Percentiles rank a stretch among this genome's conserved stretches.
phyloP scores from a whole-genome alignment of 2,888 invertebrate genomes.

The Sarcophaga subvicina region DNA sequence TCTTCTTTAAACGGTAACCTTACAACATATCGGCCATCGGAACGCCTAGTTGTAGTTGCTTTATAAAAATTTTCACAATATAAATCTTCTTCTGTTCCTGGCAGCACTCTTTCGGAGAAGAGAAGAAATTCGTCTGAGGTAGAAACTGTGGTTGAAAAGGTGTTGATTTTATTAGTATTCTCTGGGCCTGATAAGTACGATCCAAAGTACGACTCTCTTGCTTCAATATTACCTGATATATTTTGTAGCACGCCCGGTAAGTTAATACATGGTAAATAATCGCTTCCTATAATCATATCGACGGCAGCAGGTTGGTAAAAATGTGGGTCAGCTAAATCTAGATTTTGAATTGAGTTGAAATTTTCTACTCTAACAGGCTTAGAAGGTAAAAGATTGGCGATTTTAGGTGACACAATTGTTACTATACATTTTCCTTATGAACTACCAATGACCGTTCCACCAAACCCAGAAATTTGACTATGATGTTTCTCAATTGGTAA shows the following conservation, averaged over 20 bases:
- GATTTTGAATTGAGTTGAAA: not conserved
- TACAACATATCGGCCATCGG: conserved; percentile 18
- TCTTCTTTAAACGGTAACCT: conserved; percentile 23
- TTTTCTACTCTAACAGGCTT: not conserved
- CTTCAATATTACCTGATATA: not conserved
- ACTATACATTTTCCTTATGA: not conserved
- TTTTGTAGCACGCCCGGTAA: not conserved
- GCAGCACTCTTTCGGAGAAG: not conserved
- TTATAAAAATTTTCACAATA: conserved; percentile 3
- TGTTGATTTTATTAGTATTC: not conserved
- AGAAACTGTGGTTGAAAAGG: not conserved
- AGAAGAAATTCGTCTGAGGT: too few relatives aligned
- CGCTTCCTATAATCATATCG: conserved; percentile 26
- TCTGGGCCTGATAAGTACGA: conserved; percentile 10
- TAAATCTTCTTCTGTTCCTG: not conserved
- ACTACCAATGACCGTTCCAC: not conserved
- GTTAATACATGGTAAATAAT: conserved; percentile 28
- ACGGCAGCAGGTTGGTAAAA: conserved; percentile 27
- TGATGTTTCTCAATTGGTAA: not conserved
- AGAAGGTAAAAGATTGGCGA: conserved; percentile 27
- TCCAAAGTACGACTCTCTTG: conserved; percentile 10
- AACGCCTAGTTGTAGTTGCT: not conserved
- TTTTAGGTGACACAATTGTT: not conserved
- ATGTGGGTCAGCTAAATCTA: conserved; percentile 16
- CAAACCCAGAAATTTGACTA: too few relatives aligned